Evolutionary conservation across 1,140 invertebrate species (phyloP).

Genomic region (Macrobrachium nipponense): DNA sequence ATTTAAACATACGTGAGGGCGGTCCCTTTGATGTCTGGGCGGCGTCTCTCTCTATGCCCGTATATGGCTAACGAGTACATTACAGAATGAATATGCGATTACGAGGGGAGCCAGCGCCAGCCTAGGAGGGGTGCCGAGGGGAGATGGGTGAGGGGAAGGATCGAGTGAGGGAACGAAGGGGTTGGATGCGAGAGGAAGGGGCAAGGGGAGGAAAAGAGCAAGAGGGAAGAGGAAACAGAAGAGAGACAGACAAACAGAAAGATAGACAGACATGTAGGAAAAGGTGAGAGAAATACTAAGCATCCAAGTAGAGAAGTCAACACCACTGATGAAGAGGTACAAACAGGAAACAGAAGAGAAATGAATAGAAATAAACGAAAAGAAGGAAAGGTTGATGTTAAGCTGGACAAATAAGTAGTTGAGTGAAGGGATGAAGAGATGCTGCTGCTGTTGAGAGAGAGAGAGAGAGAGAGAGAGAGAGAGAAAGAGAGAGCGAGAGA

Average conservation of each 20-base stretch:
- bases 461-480: too few species aligned
- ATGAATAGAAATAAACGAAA: neutral
- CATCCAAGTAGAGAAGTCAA: neutral
- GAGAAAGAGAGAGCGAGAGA: too few species aligned
- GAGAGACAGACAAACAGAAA: too few species aligned
- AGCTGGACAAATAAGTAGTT: too few species aligned
- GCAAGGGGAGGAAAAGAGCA: too few species aligned
- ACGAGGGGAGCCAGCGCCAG: constrained; percentile 43
- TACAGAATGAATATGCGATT: constrained; percentile 61
- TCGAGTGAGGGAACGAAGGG: neutral
- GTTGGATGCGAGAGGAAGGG: neutral
- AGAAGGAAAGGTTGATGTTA: too few species aligned
- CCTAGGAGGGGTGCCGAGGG: constrained; percentile 22
- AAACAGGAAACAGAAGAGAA: neutral
- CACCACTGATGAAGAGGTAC: neutral
- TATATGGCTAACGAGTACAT: constrained; percentile 62
- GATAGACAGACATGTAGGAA: too few species aligned
- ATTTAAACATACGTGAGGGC: constrained; percentile 58
- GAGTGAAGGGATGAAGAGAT: too few species aligned
- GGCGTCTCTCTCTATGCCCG: constrained; percentile 51
- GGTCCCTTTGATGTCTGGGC: constrained; percentile 43
- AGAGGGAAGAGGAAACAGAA: too few species aligned
- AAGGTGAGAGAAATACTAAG: neutral
- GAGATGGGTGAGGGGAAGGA: constrained; percentile 12
- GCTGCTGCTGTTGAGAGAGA: too few species aligned